Evolutionary conservation across 2,113 vertebrate species (phyloP), one percentile per base, ranked within the genome.

Genomic region (Clarias macrocephalus): DNA sequence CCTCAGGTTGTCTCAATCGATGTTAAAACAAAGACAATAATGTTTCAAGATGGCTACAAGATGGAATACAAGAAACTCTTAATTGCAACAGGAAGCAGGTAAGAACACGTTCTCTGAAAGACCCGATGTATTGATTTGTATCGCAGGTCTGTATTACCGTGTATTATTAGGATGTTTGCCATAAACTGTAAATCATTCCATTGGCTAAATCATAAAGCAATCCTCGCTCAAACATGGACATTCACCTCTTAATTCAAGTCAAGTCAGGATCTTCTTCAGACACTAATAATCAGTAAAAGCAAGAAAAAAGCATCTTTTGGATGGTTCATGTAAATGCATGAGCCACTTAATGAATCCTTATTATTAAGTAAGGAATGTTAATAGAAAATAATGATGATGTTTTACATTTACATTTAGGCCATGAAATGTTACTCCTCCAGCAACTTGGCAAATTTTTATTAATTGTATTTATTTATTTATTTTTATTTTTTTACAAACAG

Each of bases 31-130:
- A 97, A 96, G 93, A 96, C 92, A 52, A 97, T 96, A 0, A 94
- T 96, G 33, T 99, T 99, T 94, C 97, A 97, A 88, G 97, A 99
- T 56, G 98, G 98, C 73, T 95, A 97, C 91, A 97, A 96, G 93
- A 96, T 99, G 96, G 98, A 99, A 88, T 99, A 98, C 91, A 98
- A 95, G 93, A 99, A 98, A 85, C 95, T 99, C 88, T 95, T 99
- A 83, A 96, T 99, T 90, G 98, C 97, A 0, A 97, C 98, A 4
- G 98, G 98, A 91, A 99, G 94, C 96, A 98, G 88, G 98, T 99
- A 90, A 94, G 95, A 75, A 83, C 12, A 16, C 15, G 7, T 73
- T 72, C 9, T 48, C 11, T n/a, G 21, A 33, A 33, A 9, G 0
- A 42, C 10, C 48, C 1, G 48, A 28, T 4, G 60, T 52, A 52